Conservation (phyloP, 2,888 invertebrate genomes). For the Apoda limacodes region DNA sequence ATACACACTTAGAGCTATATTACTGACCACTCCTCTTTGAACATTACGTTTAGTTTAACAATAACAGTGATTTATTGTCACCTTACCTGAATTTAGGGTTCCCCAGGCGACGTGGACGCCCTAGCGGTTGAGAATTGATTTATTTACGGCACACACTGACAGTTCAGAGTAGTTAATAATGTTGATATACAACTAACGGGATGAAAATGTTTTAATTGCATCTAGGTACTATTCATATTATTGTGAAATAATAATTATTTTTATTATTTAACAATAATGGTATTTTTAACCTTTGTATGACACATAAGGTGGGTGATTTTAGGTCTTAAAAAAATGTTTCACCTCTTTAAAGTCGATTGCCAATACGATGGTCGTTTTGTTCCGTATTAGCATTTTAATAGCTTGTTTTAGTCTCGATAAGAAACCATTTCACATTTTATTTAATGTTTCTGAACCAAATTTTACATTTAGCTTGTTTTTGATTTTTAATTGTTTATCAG, state of each 20-base stretch:
- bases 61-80: conserved; percentile 56
- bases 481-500: too few species aligned
- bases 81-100: conserved; percentile 49
- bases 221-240: not conserved
- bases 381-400: too few species aligned
- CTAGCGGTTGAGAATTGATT: conserved; percentile 52
- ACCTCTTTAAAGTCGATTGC: too few species aligned
- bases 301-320: too few species aligned
- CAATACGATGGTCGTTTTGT: too few species aligned
- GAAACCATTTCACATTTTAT: too few species aligned
- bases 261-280: not conserved
- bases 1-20: too few species aligned
- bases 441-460: too few species aligned
- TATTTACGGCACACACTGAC: conserved; percentile 43
- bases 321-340: too few species aligned
- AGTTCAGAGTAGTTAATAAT: conserved; percentile 33
- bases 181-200: conserved; percentile 30
- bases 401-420: too few species aligned
- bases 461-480: too few species aligned
- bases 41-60: conserved; percentile 44
- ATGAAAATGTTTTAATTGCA: not conserved
- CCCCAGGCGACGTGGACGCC: conserved; percentile 52
- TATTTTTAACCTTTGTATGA: too few species aligned
- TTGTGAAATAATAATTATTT: not conserved
- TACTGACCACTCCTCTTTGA: conserved; percentile 20